Evolutionary conservation across 2,113 vertebrate genomes (phyloP).

Genomic region (Percopsis transmontana): DNA sequence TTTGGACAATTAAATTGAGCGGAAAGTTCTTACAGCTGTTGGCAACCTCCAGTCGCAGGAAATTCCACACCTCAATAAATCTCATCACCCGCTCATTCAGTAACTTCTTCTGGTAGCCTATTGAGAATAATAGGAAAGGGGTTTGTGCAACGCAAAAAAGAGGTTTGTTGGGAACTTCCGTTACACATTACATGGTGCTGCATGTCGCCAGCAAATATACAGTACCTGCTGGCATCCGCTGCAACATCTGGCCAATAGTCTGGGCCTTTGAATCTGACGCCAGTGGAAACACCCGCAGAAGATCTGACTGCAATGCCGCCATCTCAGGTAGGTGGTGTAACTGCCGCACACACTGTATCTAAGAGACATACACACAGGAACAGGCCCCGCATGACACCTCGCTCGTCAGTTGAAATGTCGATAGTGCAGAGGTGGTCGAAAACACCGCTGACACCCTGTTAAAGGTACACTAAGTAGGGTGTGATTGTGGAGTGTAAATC

Average conservation of each 20-base stretch:
- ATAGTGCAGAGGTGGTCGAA: no score
- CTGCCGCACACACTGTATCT: conserved; percentile 65
- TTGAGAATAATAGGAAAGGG: background rate
- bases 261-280: conserved; percentile 16
- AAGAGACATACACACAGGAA: background rate
- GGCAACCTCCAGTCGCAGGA: conserved; percentile 68
- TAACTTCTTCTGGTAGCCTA: conserved; percentile 65
- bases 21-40: conserved; percentile 62
- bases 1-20: background rate
- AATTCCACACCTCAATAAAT: conserved; percentile 74
- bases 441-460: no score
- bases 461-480: no score
- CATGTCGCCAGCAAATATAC: background rate
- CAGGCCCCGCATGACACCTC: no score
- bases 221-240: conserved; percentile 60
- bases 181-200: background rate
- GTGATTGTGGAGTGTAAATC: no score
- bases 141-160: background rate
- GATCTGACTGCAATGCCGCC: conserved; percentile 67
- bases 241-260: conserved; percentile 55
- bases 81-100: conserved; percentile 55
- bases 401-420: no score
- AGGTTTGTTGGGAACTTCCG: background rate
- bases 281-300: conserved; percentile 58
- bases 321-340: conserved; percentile 70